phyloP scores from a whole-genome alignment of 2,888 invertebrate genomes.

The Drosophila glabriapex region DNA sequence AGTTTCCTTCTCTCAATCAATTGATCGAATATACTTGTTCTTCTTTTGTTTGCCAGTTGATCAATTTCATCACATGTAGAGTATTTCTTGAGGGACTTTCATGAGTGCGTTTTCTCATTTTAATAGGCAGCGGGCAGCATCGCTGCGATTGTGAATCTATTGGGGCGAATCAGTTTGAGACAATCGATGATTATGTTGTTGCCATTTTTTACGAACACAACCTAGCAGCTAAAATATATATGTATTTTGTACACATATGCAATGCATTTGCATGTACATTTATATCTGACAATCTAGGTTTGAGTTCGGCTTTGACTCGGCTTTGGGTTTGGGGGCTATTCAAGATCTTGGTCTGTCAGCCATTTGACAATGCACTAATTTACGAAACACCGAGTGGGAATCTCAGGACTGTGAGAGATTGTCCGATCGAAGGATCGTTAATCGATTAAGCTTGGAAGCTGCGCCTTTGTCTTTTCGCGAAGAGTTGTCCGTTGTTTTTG shows the following conservation, averaged over 20 bases:
- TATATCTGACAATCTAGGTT: slow-evolving; percentile 36
- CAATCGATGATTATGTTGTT: slow-evolving; percentile 75
- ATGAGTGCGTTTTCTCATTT: slow-evolving; percentile 11
- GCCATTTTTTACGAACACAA: slow-evolving; percentile 68
- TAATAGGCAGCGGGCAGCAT: slow-evolving; percentile 60
- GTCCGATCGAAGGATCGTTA: slow-evolving; percentile 54
- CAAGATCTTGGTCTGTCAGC: slow-evolving; percentile 42
- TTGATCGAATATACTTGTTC: background rate
- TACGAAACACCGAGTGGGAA: slow-evolving; percentile 73
- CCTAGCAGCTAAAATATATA: slow-evolving; percentile 53
- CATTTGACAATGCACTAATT: slow-evolving; percentile 76
- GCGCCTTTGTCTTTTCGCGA: slow-evolving; percentile 52
- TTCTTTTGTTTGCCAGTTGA: background rate
- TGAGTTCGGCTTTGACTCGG: slow-evolving; percentile 2
- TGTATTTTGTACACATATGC: background rate
- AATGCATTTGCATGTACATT: slow-evolving; percentile 26
- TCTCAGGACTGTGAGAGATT: slow-evolving; percentile 13
- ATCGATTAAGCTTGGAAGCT: slow-evolving; percentile 76
- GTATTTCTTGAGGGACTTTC: slow-evolving; percentile 31
- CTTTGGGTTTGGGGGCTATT: slow-evolving; percentile 9
- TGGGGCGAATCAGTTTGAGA: slow-evolving; percentile 21
- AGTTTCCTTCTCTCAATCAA: background rate
- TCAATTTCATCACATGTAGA: slow-evolving; percentile 12
- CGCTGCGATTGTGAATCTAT: slow-evolving; percentile 64
- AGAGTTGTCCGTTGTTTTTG: background rate